These are phyloP conservation scores for Tragelaphus oryx DNA, from an alignment of 2,797 vertebrate species.

Conservation along the genomic window DNA sequence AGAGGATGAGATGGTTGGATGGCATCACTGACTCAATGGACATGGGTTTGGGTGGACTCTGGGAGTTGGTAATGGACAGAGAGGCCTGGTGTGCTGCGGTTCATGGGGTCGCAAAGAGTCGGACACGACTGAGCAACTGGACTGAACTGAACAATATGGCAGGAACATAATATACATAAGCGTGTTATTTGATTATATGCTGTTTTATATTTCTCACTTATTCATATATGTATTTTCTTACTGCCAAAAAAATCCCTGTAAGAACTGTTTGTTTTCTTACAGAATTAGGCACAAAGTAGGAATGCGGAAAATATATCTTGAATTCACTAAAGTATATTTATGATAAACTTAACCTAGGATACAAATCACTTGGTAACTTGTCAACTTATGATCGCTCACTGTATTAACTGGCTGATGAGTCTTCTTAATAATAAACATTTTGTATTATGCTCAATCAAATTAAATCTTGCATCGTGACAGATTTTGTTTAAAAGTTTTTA, in stretches of 20 bases:
- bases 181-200: background rate
- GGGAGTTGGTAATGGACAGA: too few species aligned
- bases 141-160: background rate
- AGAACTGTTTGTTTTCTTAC: background rate
- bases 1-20: too few species aligned
- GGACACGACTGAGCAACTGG: too few species aligned
- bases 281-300: background rate
- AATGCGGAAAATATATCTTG: background rate
- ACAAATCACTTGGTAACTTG: background rate
- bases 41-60: too few species aligned
- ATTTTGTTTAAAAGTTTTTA: slow-evolving; percentile 72
- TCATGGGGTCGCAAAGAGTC: too few species aligned
- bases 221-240: background rate
- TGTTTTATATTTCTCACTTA: background rate
- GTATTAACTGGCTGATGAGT: background rate
- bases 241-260: background rate
- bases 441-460: slow-evolving; percentile 19
- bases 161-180: background rate
- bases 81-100: too few species aligned
- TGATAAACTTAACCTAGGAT: background rate
- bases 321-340: slow-evolving; percentile 13
- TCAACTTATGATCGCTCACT: background rate
- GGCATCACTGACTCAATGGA: too few species aligned
- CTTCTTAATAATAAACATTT: slow-evolving; percentile 41
- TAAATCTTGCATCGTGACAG: slow-evolving; percentile 18